Percentiles rank a stretch among this genome's conserved stretches.
Evolutionary conservation across 2,113 vertebrate species (phyloP).

Genomic region (Hippocampus abdominalis): DNA sequence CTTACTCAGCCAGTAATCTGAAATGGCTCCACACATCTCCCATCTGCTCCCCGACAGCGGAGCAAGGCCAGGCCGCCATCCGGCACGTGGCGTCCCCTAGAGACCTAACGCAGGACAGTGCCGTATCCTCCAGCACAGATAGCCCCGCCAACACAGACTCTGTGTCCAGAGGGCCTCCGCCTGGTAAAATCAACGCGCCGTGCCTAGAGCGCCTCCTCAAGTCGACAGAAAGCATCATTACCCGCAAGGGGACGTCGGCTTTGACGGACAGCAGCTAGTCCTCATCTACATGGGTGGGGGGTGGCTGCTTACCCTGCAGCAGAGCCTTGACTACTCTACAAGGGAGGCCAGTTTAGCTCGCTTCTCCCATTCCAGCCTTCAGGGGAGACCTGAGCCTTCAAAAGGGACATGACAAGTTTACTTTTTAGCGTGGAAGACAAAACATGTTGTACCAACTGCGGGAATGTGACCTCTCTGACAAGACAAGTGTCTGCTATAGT

Average conservation of each 20-base stretch:
- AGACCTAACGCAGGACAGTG: constrained; percentile 73
- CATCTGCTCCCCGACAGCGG: constrained; percentile 67
- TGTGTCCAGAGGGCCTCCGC: constrained; percentile 52
- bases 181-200: constrained; percentile 74
- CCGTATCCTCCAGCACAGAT: constrained; percentile 77
- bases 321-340: constrained; percentile 37
- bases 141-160: constrained; percentile 50
- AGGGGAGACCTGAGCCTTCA: constrained; percentile 47
- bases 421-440: constrained; percentile 37
- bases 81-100: constrained; percentile 52
- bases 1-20: constrained; percentile 69
- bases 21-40: constrained; percentile 79
- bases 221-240: constrained; percentile 77
- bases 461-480: constrained; percentile 50
- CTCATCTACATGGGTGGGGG: constrained; percentile 52
- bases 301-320: constrained; percentile 39
- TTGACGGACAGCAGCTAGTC: constrained; percentile 66
- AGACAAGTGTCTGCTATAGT: constrained; percentile 53
- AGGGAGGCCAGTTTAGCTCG: constrained; percentile 48
- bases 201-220: constrained; percentile 77
- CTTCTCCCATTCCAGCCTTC: constrained; percentile 70
- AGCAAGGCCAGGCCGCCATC: constrained; percentile 59
- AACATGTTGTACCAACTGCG: constrained; percentile 48
- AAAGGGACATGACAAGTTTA: constrained; percentile 45
- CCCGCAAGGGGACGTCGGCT: constrained; percentile 52